Evolutionary conservation across 2,113 vertebrate genomes (phyloP).

Genomic region (Zapornia atra): DNA sequence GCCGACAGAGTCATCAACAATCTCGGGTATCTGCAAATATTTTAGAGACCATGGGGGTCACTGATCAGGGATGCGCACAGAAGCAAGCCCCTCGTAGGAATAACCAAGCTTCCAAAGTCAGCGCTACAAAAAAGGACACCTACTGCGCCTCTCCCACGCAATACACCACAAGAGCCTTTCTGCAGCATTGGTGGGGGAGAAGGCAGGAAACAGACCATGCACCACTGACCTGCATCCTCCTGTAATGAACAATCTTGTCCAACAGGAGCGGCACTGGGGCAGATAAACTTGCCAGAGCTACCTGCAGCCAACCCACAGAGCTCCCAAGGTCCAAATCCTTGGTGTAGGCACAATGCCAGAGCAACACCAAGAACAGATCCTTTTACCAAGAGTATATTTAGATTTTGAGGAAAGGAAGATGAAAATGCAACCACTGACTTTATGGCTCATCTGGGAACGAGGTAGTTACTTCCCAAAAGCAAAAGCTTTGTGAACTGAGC

Average conservation of each 20-base stretch:
- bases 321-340: neutral
- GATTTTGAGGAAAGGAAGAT: neutral
- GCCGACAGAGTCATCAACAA: neutral
- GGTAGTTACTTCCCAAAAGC: neutral
- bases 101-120: neutral
- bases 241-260: neutral
- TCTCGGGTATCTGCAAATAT: neutral
- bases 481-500: neutral
- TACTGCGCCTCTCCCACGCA: neutral
- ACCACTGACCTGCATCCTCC: neutral
- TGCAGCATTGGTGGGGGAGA: neutral
- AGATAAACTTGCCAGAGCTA: neutral
- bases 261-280: accelerated
- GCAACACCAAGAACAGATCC: neutral
- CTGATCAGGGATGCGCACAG: neutral
- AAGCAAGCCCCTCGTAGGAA: neutral
- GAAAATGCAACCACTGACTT: neutral
- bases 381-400: neutral
- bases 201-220: neutral
- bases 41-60: neutral
- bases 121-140: neutral
- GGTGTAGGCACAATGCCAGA: neutral
- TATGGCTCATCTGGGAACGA: neutral
- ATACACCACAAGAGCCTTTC: neutral
- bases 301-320: neutral